Evolutionary conservation across 2,888 invertebrate genomes (phyloP), one percentile per base, ranked within the genome.

Genomic region (Ochropleura leucogaster): DNA sequence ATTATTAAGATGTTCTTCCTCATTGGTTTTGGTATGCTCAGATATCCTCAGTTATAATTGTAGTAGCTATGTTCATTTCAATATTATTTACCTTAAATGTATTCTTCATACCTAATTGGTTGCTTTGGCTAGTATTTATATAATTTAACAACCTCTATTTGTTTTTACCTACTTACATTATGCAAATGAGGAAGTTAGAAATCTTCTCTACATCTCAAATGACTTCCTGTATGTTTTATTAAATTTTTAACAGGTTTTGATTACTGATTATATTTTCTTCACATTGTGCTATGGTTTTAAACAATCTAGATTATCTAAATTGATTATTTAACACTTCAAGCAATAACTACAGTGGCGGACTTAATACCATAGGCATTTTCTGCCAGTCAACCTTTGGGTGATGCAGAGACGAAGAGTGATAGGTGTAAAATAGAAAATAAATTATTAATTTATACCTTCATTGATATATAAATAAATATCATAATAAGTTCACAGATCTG

Each of bases 31-130:
- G 6, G 9, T 68, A 42, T 30, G 30, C 65, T 71, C 42, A 65
- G 18, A 68, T 65, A 44, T 66, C 72, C 68, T 57, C 20, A 74
- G 63, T 68, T n/a, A 10, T 44, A 55, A 40, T 59, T 18, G 20
- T 16, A 20, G 44, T n/a, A 53, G 7, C 18, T 40, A n/a, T 53
- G 16, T 16, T 70, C 7, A 12, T 20, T 77, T 72, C 0, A 57
- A n/a, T 53, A 53, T 47, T 49, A 53, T 72, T 79, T 66, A 66
- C 60, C 60, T 53, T 20, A 40, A 47, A 20, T 51, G 5, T 18
- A 30, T 42, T 9, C 4, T 46, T 42, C 4, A 16, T 40, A 40
- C 59, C 20, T 63, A n/a, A 53, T 44, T 47, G 42, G 16, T 65
- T n/a, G 16, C 8, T 46, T 51, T 46, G 6, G 44, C 30, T 71